Evolutionary conservation across 2,113 vertebrate genomes (phyloP), one percentile per base, ranked within the genome.

Genomic region (Melozone crissalis): DNA sequence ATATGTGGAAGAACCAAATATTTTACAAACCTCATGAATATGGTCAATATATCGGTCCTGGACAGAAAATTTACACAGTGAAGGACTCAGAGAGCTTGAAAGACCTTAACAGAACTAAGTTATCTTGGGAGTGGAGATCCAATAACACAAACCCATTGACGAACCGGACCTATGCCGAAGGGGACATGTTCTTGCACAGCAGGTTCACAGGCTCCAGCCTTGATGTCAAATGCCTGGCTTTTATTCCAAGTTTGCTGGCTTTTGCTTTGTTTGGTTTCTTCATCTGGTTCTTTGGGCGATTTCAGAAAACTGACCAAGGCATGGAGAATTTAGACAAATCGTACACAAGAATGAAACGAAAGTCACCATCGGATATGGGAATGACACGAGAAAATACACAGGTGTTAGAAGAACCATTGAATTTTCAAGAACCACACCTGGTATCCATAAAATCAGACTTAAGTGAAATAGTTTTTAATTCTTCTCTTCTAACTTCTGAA

Each of bases 1-100:
- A 99, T 97, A 99, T 99, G 99, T 99, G 99, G 99, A 99, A 99
- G 97, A 99, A 99, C 95, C 99, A 99, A 98, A 99, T 99, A 97
- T 99, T 99, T 98, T 99, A 99, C 96, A 98, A 98, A 91, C 99
- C 99, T 94, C 99, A 99, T 31, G 99, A 99, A 93, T 99, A 99
- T 24, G 99, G 99, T 17, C 99, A 99, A 81, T 99, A 99, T 35
- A 98, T 99, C 0, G 99, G 99, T 35, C 99, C 99, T 11, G 99
- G 99, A 3, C 98, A 99, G 96, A 99, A 99, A 98, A 99, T 99
- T 96, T 99, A 98, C 94, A 99, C 98, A 2, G 99, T 99, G 94
- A 98, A 99, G 96, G 99, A 99, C 88, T 98, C 98, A 0, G 98
- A 99, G 89, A 99, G 99, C 22, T 98, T 99, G 81, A 96, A 93